These are phyloP conservation scores for Amphipoea oculea DNA, from an alignment of 2,888 invertebrate species.

Conservation along the genomic window DNA sequence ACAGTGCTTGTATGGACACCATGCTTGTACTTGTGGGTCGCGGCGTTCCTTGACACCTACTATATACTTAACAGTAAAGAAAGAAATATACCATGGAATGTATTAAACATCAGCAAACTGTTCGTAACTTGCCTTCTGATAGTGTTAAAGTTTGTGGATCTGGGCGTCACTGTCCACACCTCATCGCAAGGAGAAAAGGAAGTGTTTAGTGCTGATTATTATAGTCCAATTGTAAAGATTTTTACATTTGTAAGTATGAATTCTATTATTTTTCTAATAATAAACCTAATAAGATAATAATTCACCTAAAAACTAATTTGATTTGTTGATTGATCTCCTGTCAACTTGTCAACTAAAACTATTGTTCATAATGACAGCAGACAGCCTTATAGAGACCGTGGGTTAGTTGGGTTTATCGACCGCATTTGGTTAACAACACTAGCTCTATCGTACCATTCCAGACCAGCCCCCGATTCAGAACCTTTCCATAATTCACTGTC, in stretches of 20 bases:
- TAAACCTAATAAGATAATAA: not conserved
- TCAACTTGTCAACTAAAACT: not conserved
- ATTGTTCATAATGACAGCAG: not conserved
- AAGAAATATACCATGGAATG: constrained; percentile 94
- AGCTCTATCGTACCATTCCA: not conserved
- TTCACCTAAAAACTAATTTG: not conserved
- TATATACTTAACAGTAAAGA: constrained; percentile 94
- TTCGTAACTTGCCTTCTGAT: constrained; percentile 92
- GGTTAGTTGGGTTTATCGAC: not conserved
- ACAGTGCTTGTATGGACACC: constrained; percentile 97
- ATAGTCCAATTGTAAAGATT: constrained; percentile 94
- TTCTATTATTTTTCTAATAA: constrained; percentile 19
- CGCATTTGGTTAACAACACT: not conserved
- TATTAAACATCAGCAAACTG: constrained; percentile 93
- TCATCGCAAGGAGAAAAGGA: constrained; percentile 86
- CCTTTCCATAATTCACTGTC: not conserved
- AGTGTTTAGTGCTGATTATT: constrained; percentile 93
- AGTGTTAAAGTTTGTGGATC: constrained; percentile 92
- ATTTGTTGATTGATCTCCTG: not conserved
- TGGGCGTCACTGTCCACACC: constrained; percentile 91
- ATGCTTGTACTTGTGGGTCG: constrained; percentile 95
- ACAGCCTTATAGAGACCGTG: not conserved
- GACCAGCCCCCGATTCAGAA: not conserved
- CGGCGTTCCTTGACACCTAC: constrained; percentile 93
- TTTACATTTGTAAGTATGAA: constrained; percentile 94